Base-by-base conservation (phyloP, 64 coral and sea anemone genomes). In the Montipora foliosa region DNA sequence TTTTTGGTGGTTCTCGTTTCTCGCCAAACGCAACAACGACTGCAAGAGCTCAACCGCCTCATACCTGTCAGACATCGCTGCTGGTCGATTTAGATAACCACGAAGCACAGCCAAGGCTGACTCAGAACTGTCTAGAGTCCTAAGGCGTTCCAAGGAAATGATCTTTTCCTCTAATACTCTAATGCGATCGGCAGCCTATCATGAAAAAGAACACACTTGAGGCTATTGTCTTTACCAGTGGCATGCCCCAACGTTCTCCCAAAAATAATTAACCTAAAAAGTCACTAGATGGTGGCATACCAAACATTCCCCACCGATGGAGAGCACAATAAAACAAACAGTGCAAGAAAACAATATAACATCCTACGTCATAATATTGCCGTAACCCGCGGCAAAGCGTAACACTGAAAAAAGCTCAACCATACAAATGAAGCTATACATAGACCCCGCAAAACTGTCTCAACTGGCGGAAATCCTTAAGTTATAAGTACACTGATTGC, bases 21-120 rank as follows among this genome's bases (percentile, higher is more conserved):
- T 59, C 6, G 60, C 60, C 60, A 64, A 64, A 64, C 9, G 10
- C 9, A 64, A 64, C 14, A 64, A 16, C 14, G 60, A 64, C 60
- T 64, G 60, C 13, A 64, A 15, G 9, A 64, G 14, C 9, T 64
- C 60, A 64, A 64, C n/a, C 29, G 58, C 61, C 66, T 90, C 37
- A 46, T 68, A 52, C 67, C 58, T 81, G 67, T 90, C 77, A 68
- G 72, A 90, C 76, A 90, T 53, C 8, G 47, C 76, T 24, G 66
- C 14, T 7, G 77, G 89, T 17, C 61, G 77, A 57, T 58, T 81
- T 20, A 90, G 70, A 11, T 90, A 58, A 3, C 60, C 57, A 47
- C 21, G 45, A 45, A 90, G 57, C 10, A 49, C 61, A 24, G 77
- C 78, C 4, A 90, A n/a, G 58, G 88, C 73, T 14, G 73, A 29